Conservation (phyloP, 2,888 invertebrate genomes). For the Pseudanteris insignis region DNA sequence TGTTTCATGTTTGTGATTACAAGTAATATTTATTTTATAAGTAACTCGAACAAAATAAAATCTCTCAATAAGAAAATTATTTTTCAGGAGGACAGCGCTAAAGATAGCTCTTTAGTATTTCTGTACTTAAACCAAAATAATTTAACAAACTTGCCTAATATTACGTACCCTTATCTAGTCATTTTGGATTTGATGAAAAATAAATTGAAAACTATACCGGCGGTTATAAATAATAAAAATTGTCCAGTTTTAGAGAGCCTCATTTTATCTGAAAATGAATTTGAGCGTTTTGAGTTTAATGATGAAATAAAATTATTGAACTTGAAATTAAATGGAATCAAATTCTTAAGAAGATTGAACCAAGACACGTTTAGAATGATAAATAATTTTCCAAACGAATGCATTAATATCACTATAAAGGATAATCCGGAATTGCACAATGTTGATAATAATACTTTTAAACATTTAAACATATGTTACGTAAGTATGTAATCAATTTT, state of each 20-base stretch:
- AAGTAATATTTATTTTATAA: no score
- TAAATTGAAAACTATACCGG: conserved; percentile 67
- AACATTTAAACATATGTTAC: conserved; percentile 68
- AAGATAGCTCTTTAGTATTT: conserved; percentile 42
- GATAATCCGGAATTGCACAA: conserved; percentile 66
- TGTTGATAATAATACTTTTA: conserved; percentile 59
- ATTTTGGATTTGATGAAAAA: conserved; percentile 70
- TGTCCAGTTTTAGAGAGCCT: conserved; percentile 69
- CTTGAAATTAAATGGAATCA: conserved; percentile 63
- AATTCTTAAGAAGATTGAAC: conserved; percentile 48
- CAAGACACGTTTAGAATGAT: conserved; percentile 69
- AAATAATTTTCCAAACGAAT: conserved; percentile 52
- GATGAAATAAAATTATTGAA: conserved; percentile 67
- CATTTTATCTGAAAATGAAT: conserved; percentile 69
- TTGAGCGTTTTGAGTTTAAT: conserved; percentile 67
- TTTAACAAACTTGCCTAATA: conserved; percentile 67
- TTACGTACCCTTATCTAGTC: conserved; percentile 66
- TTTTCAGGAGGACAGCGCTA: no score
- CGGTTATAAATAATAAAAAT: conserved; percentile 64
- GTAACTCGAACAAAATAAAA: no score
- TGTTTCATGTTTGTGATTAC: no score
- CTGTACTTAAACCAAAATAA: conserved; percentile 56
- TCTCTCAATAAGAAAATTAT: no score
- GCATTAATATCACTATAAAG: conserved; percentile 69
- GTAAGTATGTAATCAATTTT: no score